phyloP scores from a whole-genome alignment of 2,888 invertebrate species.

The Cabera pusaria region DNA sequence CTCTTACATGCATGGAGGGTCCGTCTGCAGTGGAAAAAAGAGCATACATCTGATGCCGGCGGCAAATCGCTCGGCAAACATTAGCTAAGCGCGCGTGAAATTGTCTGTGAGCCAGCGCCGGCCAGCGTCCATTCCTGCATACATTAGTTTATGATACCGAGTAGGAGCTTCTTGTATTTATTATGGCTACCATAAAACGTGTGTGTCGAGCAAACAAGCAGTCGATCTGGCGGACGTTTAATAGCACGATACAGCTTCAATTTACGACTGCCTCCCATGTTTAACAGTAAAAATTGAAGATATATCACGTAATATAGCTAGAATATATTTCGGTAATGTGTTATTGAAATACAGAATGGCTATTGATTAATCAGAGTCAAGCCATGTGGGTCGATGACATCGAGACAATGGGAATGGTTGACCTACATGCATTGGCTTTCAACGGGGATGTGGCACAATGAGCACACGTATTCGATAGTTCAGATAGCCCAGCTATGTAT shows the following conservation, averaged over 20 bases:
- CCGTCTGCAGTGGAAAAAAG: conserved; percentile 44
- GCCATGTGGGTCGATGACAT: conserved; percentile 16
- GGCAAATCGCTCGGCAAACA: conserved; percentile 74
- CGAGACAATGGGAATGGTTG: conserved; percentile 20
- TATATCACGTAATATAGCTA: conserved; percentile 13
- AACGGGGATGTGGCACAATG: conserved; percentile 16
- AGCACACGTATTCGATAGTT: no score
- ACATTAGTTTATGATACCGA: conserved; percentile 50
- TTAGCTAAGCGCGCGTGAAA: conserved; percentile 74
- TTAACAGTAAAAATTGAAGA: conserved; percentile 26
- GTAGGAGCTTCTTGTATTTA: conserved; percentile 44
- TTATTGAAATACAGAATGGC: conserved; percentile 13
- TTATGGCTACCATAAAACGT: conserved; percentile 38
- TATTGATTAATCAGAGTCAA: conserved; percentile 17
- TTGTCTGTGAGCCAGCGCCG: conserved; percentile 56
- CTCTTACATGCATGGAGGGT: conserved; percentile 31
- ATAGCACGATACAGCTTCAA: conserved; percentile 29
- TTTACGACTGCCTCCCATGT: conserved; percentile 33
- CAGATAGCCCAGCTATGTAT: no score
- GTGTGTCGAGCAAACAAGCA: conserved; percentile 36
- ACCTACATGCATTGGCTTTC: conserved; percentile 19
- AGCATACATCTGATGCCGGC: conserved; percentile 50
- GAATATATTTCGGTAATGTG: conserved; percentile 14
- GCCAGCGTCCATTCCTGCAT: conserved; percentile 52
- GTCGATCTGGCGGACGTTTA: conserved; percentile 32